phyloP scores from a whole-genome alignment of 2,113 vertebrate species.

The Pontoporia blainvillei region DNA sequence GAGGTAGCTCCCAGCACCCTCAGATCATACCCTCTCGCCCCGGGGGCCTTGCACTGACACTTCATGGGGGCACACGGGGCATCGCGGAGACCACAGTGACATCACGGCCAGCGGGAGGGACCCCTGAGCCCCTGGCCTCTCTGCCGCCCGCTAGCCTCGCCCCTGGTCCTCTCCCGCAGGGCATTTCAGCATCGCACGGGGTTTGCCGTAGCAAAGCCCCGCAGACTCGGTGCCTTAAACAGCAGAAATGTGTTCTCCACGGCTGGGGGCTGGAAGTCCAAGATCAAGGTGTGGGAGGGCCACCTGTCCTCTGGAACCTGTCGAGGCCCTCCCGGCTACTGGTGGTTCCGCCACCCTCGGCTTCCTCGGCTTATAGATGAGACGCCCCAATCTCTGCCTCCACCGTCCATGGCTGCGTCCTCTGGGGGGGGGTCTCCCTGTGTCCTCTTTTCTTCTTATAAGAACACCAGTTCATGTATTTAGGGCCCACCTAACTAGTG shows the following conservation, averaged over 20 bases:
- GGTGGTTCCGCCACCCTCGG: accelerated
- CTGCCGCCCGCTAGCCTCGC: accelerated
- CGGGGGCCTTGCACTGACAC: accelerated
- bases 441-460: background rate
- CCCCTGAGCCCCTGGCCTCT: background rate
- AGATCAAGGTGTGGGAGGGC: background rate
- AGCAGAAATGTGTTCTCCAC: too few species aligned
- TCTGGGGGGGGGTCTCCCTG: too few species aligned
- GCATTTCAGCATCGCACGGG: accelerated
- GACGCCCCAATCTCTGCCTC: background rate
- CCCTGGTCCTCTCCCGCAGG: accelerated
- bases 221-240: accelerated
- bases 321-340: background rate
- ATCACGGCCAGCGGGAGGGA: accelerated
- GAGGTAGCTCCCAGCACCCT: too few species aligned
- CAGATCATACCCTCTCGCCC: accelerated
- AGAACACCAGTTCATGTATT: background rate
- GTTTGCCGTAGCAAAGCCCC: background rate
- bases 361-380: too few species aligned
- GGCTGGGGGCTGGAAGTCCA: background rate
- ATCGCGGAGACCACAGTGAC: accelerated
- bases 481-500: background rate
- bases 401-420: accelerated
- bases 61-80: accelerated
- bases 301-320: accelerated